These are phyloP conservation scores for Muscicapa striata DNA, from an alignment of 2,797 vertebrate genomes.

Conservation along the genomic window DNA sequence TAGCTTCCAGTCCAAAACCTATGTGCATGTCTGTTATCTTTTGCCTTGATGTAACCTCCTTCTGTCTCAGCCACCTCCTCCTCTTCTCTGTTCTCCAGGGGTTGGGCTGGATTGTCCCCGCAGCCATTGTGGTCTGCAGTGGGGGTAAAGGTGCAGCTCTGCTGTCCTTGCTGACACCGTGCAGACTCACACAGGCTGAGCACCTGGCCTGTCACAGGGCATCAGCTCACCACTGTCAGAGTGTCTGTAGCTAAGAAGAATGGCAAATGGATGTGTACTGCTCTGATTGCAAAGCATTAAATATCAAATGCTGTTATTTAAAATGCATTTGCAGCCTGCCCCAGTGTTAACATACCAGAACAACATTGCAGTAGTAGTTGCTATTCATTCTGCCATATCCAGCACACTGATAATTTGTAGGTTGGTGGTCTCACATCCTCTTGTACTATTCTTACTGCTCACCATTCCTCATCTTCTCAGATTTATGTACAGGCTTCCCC, in stretches of 20 bases:
- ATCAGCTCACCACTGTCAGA: background rate
- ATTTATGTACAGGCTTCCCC: background rate
- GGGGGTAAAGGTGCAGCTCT: background rate
- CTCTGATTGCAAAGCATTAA: background rate
- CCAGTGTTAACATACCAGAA: background rate
- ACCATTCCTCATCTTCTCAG: background rate
- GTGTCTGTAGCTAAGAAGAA: background rate
- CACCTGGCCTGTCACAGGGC: background rate
- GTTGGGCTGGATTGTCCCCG: rapidly evolving
- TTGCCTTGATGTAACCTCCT: background rate
- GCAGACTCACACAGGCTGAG: background rate
- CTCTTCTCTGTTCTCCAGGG: background rate
- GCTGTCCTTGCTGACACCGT: rapidly evolving
- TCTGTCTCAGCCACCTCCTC: background rate
- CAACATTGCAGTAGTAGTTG: background rate
- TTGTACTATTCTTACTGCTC: background rate
- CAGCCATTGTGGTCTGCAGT: rapidly evolving
- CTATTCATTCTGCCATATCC: background rate
- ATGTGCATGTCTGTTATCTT: background rate
- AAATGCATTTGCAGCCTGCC: background rate
- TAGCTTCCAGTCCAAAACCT: background rate
- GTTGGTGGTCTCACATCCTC: background rate
- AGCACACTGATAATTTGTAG: background rate
- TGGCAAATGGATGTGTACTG: background rate
- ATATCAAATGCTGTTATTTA: background rate